Conservation (phyloP, 2,113 vertebrate genomes). For the Corvus moneduloides region DNA sequence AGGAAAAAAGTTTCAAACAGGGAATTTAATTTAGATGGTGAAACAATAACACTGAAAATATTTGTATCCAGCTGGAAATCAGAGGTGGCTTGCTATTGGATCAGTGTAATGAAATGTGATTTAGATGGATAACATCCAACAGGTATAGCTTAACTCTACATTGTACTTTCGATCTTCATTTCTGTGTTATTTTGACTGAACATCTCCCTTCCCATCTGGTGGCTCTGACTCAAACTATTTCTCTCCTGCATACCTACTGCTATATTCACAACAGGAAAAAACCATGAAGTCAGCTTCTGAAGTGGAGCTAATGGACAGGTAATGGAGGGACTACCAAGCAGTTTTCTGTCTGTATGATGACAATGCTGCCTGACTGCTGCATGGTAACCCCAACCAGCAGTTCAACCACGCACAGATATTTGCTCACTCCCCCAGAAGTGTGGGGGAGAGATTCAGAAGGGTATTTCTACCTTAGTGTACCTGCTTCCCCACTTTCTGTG, state of each 20-base stretch:
- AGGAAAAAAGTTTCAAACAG: not conserved
- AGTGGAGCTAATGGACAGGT: not conserved
- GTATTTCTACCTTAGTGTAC: not conserved
- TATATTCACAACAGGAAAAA: not conserved
- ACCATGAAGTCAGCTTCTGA: not conserved
- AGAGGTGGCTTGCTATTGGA: not conserved
- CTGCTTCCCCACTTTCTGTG: not conserved
- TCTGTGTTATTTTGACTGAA: not conserved
- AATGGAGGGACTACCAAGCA: not conserved
- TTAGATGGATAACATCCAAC: not conserved
- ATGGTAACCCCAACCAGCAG: not conserved
- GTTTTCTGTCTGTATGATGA: not conserved
- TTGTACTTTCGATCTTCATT: not conserved
- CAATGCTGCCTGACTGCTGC: not conserved
- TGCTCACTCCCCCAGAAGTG: accelerated
- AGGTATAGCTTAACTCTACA: not conserved
- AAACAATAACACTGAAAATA: conserved; percentile 36
- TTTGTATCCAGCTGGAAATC: conserved; percentile 40
- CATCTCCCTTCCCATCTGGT: not conserved
- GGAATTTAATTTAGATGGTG: conserved; percentile 14
- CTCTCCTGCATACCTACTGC: not conserved
- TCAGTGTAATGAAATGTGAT: conserved; percentile 17
- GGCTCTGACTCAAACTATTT: not conserved
- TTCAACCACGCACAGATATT: not conserved
- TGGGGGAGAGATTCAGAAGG: not conserved